Percentiles rank a stretch among this genome's conserved stretches.
Evolutionary conservation across 2,113 vertebrate genomes (phyloP).

Genomic region (Prochilodus magdalenae): DNA sequence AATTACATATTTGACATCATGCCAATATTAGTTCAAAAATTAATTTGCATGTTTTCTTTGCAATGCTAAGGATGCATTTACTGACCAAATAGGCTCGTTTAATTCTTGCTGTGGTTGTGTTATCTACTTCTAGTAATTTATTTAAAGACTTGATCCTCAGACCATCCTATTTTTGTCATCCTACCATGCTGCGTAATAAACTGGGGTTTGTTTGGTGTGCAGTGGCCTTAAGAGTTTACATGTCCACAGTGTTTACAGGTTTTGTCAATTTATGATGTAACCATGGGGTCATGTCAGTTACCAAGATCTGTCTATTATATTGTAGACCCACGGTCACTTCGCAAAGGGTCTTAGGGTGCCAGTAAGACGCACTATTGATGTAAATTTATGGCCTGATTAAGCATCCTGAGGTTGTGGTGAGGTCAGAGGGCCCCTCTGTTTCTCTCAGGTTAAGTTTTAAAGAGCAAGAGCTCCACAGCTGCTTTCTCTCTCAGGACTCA

Average conservation of each 20-base stretch:
- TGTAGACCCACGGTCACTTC: background rate
- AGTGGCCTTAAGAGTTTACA: background rate
- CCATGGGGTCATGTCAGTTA: background rate
- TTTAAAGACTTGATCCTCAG: too few species aligned
- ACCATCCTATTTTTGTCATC: too few species aligned
- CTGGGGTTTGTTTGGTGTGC: too few species aligned
- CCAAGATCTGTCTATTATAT: background rate
- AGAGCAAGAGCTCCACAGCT: slow-evolving; percentile 64
- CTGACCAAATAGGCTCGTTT: too few species aligned
- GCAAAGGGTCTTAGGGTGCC: background rate
- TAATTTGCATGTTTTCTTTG: too few species aligned
- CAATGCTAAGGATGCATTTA: too few species aligned
- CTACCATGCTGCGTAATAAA: too few species aligned
- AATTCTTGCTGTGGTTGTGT: too few species aligned
- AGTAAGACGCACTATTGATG: background rate
- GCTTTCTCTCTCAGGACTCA: slow-evolving; percentile 65
- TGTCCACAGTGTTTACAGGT: background rate
- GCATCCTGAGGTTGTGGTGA: background rate
- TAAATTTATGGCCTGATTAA: background rate
- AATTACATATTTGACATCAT: too few species aligned
- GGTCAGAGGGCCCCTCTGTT: slow-evolving; percentile 30
- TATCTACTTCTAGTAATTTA: too few species aligned
- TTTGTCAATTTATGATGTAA: background rate
- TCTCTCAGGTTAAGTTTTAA: slow-evolving; percentile 61
- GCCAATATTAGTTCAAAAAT: too few species aligned